Base-by-base conservation (phyloP, 2,888 invertebrate genomes). In the Andrena trimmerana region DNA sequence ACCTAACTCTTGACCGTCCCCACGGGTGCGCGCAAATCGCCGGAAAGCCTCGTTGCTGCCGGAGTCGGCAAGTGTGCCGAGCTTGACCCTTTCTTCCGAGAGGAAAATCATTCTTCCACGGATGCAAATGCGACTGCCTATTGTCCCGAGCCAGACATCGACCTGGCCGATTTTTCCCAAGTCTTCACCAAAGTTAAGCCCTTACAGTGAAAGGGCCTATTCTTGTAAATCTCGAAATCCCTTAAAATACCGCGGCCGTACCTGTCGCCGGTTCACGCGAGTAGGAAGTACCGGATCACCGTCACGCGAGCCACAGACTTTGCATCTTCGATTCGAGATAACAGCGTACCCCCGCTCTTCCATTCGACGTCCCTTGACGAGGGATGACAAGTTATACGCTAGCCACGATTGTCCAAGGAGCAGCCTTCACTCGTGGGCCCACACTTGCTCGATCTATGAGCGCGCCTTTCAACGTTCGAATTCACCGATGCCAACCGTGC, bases 181-280 rank as follows among this genome's bases (percentile, higher is more conserved):
- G 80, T 82, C 57, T 36, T 13, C 68, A 13, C 81, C 82, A 85
- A 88, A 91, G 90, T 88, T 88, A 89, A 90, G 78, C 85, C 83
- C 54, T 24, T 57, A 20, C 52, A 73, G 69, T 67, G 66, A 36
- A 76, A 63, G 27, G 54, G 36, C n/a, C 76, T 72, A 89, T 92
- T 91, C 88, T 91, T 88, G 88, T 89, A 90, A 90, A 92, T 92
- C 92, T 91, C 76, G 85, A 91, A 92, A 92, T 91, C 92, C 90
- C 84, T 91, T 90, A 86, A 91, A 91, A 92, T 92, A 93, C 92
- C 90, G 84, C 84, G 8, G 31, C 59, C 68, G 80, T 89, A 90
- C 91, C 90, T 88, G 90, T 59, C 71, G 70, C 24, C 8, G 5
- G 33, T 29, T 31, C 68, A n/a, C 36, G 33, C 42, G 59, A 8